Conservation (phyloP, 2,113 vertebrate genomes). For the Zootoca vivipara region DNA sequence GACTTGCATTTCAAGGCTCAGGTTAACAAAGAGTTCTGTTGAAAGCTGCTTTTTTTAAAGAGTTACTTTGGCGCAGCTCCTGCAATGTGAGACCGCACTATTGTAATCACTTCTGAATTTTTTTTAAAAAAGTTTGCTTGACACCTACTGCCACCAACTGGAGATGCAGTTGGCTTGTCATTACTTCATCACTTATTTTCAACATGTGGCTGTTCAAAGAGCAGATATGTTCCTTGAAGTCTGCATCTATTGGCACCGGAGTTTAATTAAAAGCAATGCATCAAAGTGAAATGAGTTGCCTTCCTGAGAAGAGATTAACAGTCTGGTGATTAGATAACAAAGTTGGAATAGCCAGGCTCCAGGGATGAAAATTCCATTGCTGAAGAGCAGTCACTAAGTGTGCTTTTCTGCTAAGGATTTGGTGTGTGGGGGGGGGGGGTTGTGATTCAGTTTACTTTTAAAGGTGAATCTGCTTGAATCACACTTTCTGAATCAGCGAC, state of each 20-base stretch:
- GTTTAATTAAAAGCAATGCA: too few relatives aligned
- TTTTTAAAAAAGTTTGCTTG: neutral
- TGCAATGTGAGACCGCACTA: neutral
- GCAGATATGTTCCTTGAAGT: too few relatives aligned
- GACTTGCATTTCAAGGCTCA: neutral
- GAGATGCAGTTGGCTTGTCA: neutral
- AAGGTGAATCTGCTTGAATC: too few relatives aligned
- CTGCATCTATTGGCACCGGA: too few relatives aligned
- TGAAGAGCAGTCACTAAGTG: too few relatives aligned
- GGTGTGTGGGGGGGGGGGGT: too few relatives aligned
- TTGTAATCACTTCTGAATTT: neutral
- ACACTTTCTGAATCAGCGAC: too few relatives aligned
- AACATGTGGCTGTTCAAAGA: neutral
- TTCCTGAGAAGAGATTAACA: neutral
- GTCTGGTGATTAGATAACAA: neutral
- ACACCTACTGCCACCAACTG: slow-evolving; percentile 30
- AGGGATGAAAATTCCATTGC: neutral
- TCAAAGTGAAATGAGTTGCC: neutral
- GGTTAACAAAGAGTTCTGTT: neutral
- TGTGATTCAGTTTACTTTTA: too few relatives aligned
- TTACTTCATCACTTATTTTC: neutral
- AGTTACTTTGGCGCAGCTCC: neutral
- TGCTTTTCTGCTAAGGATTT: too few relatives aligned
- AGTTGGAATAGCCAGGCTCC: neutral
- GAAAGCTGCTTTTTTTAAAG: neutral